A percentile compares a stretch with the other conserved stretches of the same genome.
Evolutionary conservation across 2,113 vertebrate genomes (phyloP).

Genomic region (Progne subis): DNA sequence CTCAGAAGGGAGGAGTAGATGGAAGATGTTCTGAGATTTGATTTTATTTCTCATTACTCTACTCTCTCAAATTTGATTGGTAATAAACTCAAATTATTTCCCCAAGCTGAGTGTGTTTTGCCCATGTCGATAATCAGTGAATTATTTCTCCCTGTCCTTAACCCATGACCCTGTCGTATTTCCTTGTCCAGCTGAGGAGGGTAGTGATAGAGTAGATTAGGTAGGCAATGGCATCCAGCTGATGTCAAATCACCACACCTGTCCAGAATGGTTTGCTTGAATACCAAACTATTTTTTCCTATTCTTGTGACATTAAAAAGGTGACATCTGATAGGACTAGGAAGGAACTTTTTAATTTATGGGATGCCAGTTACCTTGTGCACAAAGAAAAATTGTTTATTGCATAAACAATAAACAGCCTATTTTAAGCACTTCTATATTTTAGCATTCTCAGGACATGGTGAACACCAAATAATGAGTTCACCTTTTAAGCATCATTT

Average conservation of each 20-base stretch:
- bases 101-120: background rate
- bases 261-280: background rate
- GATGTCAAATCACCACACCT: background rate
- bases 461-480: background rate
- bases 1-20: background rate
- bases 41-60: background rate
- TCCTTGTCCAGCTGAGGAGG: background rate
- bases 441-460: background rate
- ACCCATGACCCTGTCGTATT: background rate
- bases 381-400: background rate
- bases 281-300: background rate
- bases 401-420: background rate
- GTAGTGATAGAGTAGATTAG: background rate
- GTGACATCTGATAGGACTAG: background rate
- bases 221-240: fast-evolving
- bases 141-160: background rate
- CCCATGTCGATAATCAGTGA: background rate
- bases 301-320: background rate
- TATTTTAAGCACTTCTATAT: background rate
- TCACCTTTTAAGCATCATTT: background rate
- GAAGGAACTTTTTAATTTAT: background rate
- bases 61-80: background rate
- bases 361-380: background rate
- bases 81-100: background rate
- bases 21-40: background rate